Evolutionary conservation across 2,888 invertebrate species (phyloP), one percentile per base, ranked within the genome.

Genomic region (Agriopis marginaria): DNA sequence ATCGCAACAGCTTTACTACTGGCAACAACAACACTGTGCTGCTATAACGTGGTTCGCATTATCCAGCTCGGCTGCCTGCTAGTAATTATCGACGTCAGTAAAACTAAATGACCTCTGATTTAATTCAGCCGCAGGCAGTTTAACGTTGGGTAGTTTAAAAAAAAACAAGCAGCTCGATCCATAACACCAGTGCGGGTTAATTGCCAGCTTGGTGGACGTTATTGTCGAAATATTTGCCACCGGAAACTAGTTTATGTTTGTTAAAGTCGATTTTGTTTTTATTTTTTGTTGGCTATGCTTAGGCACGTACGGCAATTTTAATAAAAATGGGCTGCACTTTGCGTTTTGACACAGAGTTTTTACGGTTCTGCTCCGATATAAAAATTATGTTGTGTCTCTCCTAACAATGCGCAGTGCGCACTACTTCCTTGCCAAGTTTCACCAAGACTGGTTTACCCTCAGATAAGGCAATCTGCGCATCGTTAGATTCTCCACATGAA

Each of bases 41-140:
- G 40, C 14, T 42, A 51, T 66, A 65, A 56, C 66, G 45, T 59
- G 66, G 66, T 58, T 62, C 66, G 42, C 63, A 70, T 70, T 70
- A 54, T 63, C 66, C 70, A 59, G 63, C 39, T 54, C 63, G 54
- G 53, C 63, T 66, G 70, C 49, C 70, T 63, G 59, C 66, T 72
- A 79, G 84, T 83, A 87, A 86, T 89, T 89, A 88, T 86, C 82
- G 84, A 81, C 79, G 80, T 82, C 85, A 81, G 85, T 88, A 85
- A 87, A 88, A 85, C 85, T 79, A 82, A 87, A 89, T 86, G 83
- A 85, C 85, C 85, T 80, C 86, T 81, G 85, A 85, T 88, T 88
- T 88, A 83, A 86, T 84, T 86, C 79, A 73, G 77, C 84, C 83
- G 76, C 82, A 85, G 79, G 79, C 77, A 78, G 77, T 82, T 79